Percentiles rank a stretch among this genome's conserved stretches.
These are phyloP conservation scores for Rhinogobius similis DNA, from an alignment of 2,113 vertebrate genomes.

Conservation along the genomic window DNA sequence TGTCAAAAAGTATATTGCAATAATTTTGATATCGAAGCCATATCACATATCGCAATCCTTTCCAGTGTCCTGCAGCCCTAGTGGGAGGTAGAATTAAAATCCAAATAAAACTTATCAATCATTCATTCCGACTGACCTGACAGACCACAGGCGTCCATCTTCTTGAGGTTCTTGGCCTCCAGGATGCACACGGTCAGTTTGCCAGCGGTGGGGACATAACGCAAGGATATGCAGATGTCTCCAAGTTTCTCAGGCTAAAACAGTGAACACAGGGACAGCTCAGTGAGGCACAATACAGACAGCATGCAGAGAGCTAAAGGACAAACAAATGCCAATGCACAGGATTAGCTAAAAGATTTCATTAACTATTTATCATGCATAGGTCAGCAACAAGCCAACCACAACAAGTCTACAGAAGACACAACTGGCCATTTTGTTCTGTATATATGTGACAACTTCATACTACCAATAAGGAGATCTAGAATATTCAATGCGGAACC, in stretches of 20 bases:
- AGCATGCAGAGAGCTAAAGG: conserved; percentile 15
- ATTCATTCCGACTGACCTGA: conserved; percentile 64
- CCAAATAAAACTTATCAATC: background rate
- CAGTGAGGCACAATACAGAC: conserved; percentile 25
- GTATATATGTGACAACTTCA: no score
- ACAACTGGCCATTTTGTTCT: no score
- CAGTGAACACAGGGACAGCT: conserved; percentile 7
- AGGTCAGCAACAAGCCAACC: background rate
- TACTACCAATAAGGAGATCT: no score
- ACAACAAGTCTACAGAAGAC: background rate
- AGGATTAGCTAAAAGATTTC: background rate
- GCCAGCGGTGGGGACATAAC: conserved; percentile 95
- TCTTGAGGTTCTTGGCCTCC: conserved; percentile 99
- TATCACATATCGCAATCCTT: no score
- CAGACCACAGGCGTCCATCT: conserved; percentile 98
- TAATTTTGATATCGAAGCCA: no score
- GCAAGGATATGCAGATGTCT: conserved; percentile 96
- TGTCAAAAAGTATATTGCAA: no score
- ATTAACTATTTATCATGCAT: background rate
- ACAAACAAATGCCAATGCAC: background rate
- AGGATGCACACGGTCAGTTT: conserved; percentile 98
- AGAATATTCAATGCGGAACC: no score
- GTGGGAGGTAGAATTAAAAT: no score
- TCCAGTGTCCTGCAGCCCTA: no score
- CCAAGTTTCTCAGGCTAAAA: conserved; percentile 96